Base-by-base conservation (phyloP, 2,797 vertebrate species). In the Neosalanx taihuensis region DNA sequence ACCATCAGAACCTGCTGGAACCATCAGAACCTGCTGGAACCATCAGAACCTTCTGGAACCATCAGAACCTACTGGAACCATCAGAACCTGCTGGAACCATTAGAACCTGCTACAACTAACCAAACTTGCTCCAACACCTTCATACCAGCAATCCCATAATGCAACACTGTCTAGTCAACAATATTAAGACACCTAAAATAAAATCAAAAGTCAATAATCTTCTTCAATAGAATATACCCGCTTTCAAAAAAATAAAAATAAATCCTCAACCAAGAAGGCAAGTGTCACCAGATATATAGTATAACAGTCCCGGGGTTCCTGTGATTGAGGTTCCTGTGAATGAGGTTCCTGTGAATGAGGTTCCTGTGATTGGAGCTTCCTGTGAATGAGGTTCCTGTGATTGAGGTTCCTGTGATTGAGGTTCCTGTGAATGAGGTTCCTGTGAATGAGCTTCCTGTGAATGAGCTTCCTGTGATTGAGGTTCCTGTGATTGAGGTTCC, bases 191-290 rank as follows among this genome's bases (percentile, higher is more conserved):
- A 64, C 57, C 61, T 72, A 78, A 87, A 72, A 72, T 81, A 87
- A 67, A 72, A 72, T 81, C 86, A 67, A 71, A 84, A 86, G 85
- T 67, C n/a, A 72, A 26, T 26, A 67, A 64, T 58, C 78, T 46
- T 78, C 70, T 71, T 80, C 82, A 83, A 85, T 85, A 90, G 75
- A 85, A 56, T 49, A 81, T 84, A 76, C 78, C 65, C 78, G 63
- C 72, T 59, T 82, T 83, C 82, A 12, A 89, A 90, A 90, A 90
- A 90, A 88, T 89, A 83, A 53, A 90, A 90, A 90, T 89, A 90
- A 83, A 53, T 51, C 76, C 73, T 82, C 80, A 64, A 64, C 65
- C 62, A 85, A 87, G 71, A 90, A 90, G 86, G 82, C 83, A 86
- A 82, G 76, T 81, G 84, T 75, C 76, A 80, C 79, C 74, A 86